A percentile compares a stretch with the other conserved stretches of the same genome.
Conservation (phyloP, 2,113 vertebrate genomes). For the Plotosus lineatus region DNA sequence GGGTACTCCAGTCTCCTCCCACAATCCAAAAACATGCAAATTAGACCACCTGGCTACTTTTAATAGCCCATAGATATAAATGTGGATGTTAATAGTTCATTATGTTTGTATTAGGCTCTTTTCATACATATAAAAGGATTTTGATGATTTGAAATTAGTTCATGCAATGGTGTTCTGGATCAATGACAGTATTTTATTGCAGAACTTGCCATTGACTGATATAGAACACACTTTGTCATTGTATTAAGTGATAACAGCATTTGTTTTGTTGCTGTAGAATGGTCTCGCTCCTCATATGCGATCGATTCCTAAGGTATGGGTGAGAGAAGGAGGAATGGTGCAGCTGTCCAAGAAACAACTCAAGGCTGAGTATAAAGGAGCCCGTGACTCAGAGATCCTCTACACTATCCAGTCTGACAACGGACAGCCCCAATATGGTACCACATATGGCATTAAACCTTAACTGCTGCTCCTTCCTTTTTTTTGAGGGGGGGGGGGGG, state of each 20-base stretch:
- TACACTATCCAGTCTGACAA: slow-evolving; percentile 75
- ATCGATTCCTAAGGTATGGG: slow-evolving; percentile 83
- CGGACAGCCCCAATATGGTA: slow-evolving; percentile 82
- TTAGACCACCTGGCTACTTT: too few species aligned
- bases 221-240: not conserved
- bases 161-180: not conserved
- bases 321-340: slow-evolving; percentile 90
- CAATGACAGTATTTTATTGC: not conserved
- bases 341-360: slow-evolving; percentile 85
- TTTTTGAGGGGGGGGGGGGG: too few species aligned
- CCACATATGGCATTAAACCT: not conserved
- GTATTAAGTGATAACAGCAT: not conserved
- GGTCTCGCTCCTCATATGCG: slow-evolving; percentile 65
- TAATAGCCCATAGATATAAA: too few species aligned
- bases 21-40: not conserved
- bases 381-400: slow-evolving; percentile 74
- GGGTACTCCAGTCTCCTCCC: too few species aligned
- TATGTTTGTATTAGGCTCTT: too few species aligned
- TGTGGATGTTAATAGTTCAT: too few species aligned
- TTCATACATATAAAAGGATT: not conserved
- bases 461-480: too few species aligned
- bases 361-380: slow-evolving; percentile 69
- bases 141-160: not conserved
- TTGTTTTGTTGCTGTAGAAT: slow-evolving; percentile 62
- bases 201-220: not conserved